phyloP scores from a whole-genome alignment of 2,888 invertebrate genomes.

The Euproctis similis region DNA sequence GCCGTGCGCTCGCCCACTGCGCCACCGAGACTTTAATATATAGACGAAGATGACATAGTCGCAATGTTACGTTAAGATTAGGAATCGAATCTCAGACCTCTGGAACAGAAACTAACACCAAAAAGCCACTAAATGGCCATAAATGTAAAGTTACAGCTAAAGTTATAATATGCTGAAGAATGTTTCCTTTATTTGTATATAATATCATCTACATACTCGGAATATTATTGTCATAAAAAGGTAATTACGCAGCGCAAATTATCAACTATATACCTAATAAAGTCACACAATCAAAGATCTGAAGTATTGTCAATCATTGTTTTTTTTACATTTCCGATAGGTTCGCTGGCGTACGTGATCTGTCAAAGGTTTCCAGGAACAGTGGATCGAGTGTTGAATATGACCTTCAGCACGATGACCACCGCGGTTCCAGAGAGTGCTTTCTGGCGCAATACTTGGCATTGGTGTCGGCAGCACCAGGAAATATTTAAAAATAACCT shows the following conservation, averaged over 20 bases:
- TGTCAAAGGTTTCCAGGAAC: slow-evolving; percentile 30
- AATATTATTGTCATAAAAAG: too few relatives aligned
- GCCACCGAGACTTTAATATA: too few relatives aligned
- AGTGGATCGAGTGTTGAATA: slow-evolving; percentile 11
- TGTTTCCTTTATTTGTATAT: too few relatives aligned
- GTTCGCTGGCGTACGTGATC: slow-evolving; percentile 20
- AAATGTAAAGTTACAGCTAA: too few relatives aligned
- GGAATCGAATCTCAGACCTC: too few relatives aligned
- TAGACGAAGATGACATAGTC: too few relatives aligned
- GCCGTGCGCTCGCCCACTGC: too few relatives aligned
- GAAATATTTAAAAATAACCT: slow-evolving; percentile 39
- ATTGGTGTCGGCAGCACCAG: slow-evolving; percentile 42
- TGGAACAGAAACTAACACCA: too few relatives aligned
- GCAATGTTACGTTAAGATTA: too few relatives aligned
- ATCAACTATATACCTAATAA: slow-evolving; percentile 3
- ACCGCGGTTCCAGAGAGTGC: slow-evolving; percentile 35
- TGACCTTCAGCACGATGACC: slow-evolving; percentile 28
- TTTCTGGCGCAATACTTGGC: slow-evolving; percentile 40
- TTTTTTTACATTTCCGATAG: slow-evolving; percentile 1
- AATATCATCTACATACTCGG: too few relatives aligned
- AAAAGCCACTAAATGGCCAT: too few relatives aligned
- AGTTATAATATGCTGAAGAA: too few relatives aligned
- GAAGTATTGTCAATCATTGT: slow-evolving; percentile 6
- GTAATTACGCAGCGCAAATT: slow-evolving; percentile 1
- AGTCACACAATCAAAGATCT: not conserved